These are phyloP conservation scores for Sciurus vulgaris DNA, from an alignment of 2,797 vertebrate species.

Conservation along the genomic window DNA sequence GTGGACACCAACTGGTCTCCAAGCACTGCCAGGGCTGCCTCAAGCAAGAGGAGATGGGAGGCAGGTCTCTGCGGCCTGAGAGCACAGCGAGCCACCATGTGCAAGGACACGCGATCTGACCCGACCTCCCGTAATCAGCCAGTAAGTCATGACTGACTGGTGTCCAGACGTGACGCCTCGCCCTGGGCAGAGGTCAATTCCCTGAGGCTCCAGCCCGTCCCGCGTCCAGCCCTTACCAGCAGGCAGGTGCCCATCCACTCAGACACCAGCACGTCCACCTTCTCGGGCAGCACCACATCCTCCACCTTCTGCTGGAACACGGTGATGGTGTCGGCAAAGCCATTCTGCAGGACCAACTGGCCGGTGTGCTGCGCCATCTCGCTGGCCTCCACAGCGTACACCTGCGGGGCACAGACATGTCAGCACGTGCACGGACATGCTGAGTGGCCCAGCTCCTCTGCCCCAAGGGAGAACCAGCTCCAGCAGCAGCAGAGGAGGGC, in stretches of 20 bases:
- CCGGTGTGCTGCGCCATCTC: conserved; percentile 90
- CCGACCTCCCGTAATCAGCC: too few species aligned
- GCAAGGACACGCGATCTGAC: too few species aligned
- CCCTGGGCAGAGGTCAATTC: background rate
- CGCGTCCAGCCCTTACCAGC: conserved; percentile 85
- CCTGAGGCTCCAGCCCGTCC: background rate
- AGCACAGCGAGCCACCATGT: too few species aligned
- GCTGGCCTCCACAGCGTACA: conserved; percentile 92
- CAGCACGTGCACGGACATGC: accelerated
- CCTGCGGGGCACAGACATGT: conserved; percentile 79
- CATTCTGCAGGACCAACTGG: conserved; percentile 82
- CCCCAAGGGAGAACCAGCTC: background rate
- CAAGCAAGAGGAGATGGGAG: too few species aligned
- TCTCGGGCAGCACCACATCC: conserved; percentile 89
- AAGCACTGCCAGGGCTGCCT: too few species aligned
- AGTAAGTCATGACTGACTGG: too few species aligned
- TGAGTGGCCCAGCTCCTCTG: accelerated
- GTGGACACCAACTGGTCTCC: too few species aligned
- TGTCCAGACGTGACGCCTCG: too few species aligned
- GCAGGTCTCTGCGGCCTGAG: too few species aligned
- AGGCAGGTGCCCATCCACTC: conserved; percentile 93
- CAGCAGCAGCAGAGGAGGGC: background rate
- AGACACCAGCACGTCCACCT: conserved; percentile 88
- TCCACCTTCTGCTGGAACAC: conserved; percentile 91
- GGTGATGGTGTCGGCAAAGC: conserved; percentile 87